phyloP scores from a whole-genome alignment of 2,113 vertebrate genomes.

The Numenius arquata region DNA sequence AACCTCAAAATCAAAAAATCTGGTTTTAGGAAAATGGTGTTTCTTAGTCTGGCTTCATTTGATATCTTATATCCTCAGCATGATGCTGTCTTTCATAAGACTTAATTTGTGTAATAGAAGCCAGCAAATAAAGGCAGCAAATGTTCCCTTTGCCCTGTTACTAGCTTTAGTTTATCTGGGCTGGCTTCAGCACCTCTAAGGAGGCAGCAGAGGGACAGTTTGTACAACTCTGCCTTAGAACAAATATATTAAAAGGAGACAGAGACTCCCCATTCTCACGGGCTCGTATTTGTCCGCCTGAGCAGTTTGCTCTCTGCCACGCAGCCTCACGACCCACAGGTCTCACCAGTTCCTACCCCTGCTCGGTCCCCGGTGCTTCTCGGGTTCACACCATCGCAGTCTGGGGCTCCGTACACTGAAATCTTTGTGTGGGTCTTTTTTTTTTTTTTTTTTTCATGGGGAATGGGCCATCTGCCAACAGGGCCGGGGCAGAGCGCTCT shows the following conservation, averaged over 20 bases:
- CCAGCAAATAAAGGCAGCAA: conserved; percentile 38
- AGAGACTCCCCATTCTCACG: neutral
- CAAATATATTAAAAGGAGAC: neutral
- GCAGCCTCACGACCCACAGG: neutral
- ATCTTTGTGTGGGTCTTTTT: conserved; percentile 26
- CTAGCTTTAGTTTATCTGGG: conserved; percentile 17
- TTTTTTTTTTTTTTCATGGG: neutral
- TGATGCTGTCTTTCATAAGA: conserved; percentile 43
- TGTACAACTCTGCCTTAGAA: neutral
- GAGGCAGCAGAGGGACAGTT: conserved; percentile 35
- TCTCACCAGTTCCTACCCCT: neutral
- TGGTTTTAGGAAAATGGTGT: neutral
- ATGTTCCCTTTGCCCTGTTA: conserved; percentile 8
- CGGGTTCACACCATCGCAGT: neutral
- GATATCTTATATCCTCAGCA: conserved; percentile 43
- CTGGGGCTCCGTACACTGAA: conserved; percentile 43
- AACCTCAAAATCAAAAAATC: conserved; percentile 17
- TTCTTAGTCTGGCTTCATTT: conserved; percentile 18
- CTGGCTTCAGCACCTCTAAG: conserved; percentile 38
- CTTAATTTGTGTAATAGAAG: conserved; percentile 43
- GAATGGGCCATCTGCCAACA: conserved; percentile 39
- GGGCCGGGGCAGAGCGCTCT: neutral
- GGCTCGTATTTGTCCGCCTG: neutral
- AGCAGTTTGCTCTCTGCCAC: neutral
- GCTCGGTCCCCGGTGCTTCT: neutral